These are phyloP conservation scores for Pecten maximus DNA, from an alignment of 2,888 invertebrate genomes.

Conservation along the genomic window DNA sequence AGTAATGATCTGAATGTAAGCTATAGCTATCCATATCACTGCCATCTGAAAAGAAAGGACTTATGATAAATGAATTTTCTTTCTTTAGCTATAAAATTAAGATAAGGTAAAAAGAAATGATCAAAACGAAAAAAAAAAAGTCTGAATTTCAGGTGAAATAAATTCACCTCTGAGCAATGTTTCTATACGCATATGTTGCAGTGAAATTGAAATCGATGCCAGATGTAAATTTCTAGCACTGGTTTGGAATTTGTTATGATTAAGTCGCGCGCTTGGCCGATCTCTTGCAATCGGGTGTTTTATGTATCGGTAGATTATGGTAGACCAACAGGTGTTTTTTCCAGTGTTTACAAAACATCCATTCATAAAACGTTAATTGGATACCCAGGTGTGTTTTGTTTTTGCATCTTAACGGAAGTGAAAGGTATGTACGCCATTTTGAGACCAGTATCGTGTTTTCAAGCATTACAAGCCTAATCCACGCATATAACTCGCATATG, in stretches of 20 bases:
- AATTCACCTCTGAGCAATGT: not conserved
- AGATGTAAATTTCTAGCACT: not conserved
- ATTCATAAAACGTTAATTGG: not conserved
- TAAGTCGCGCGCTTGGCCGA: not conserved
- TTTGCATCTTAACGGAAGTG: not conserved
- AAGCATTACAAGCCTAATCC: too few species aligned
- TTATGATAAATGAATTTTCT: too few species aligned
- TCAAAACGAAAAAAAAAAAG: too few species aligned
- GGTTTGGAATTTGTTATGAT: not conserved
- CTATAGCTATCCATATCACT: too few species aligned
- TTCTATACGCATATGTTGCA: not conserved
- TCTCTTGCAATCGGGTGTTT: slow-evolving; percentile 3
- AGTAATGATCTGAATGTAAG: too few species aligned
- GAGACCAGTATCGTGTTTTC: too few species aligned
- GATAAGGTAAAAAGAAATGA: too few species aligned
- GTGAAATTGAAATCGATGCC: not conserved
- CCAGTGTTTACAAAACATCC: not conserved
- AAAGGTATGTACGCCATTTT: not conserved
- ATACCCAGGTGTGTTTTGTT: slow-evolving; percentile 2
- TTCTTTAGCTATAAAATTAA: too few species aligned
- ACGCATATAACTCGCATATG: too few species aligned
- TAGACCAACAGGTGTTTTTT: not conserved
- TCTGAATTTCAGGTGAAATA: not conserved
- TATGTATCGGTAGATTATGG: not conserved
- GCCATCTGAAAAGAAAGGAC: too few species aligned